Percentiles rank a stretch among this genome's conserved stretches.
phyloP scores from a whole-genome alignment of 1,140 invertebrate species.

The Eubasilissa regina region DNA sequence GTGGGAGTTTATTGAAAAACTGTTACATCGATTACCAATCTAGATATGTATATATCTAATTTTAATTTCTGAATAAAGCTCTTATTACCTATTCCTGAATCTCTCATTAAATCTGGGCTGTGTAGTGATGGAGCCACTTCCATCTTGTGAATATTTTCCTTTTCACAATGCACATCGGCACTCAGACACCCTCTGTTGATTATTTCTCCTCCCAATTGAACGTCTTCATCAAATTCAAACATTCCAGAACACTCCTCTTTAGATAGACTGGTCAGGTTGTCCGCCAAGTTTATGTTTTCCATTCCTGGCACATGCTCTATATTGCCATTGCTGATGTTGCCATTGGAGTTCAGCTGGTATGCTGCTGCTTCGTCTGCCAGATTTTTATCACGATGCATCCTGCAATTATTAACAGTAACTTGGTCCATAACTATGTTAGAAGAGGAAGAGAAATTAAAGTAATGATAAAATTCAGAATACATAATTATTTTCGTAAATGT shows the following conservation, averaged over 20 bases:
- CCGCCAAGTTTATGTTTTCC: slow-evolving; percentile 61
- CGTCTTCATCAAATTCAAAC: slow-evolving; percentile 71
- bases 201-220: slow-evolving; percentile 31
- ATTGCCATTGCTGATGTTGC: slow-evolving; percentile 32
- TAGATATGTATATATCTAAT: too few species aligned
- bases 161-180: slow-evolving; percentile 40
- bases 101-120: slow-evolving; percentile 72
- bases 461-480: background rate
- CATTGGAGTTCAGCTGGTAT: slow-evolving; percentile 37
- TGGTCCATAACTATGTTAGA: too few species aligned
- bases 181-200: slow-evolving; percentile 32
- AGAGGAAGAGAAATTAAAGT: too few species aligned
- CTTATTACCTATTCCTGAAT: slow-evolving; percentile 70
- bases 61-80: background rate
- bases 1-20: too few species aligned
- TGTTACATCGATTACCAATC: too few species aligned
- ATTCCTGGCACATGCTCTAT: slow-evolving; percentile 34
- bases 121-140: slow-evolving; percentile 61
- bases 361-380: slow-evolving; percentile 36
- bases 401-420: slow-evolving; percentile 19
- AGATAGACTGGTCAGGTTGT: slow-evolving; percentile 67
- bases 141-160: slow-evolving; percentile 20
- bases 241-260: slow-evolving; percentile 70
- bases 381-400: slow-evolving; percentile 52
- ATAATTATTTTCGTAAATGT: too few species aligned